These are phyloP conservation scores for Cossypha niveicapilla DNA, from an alignment of 2,797 vertebrate genomes.

Conservation along the genomic window DNA sequence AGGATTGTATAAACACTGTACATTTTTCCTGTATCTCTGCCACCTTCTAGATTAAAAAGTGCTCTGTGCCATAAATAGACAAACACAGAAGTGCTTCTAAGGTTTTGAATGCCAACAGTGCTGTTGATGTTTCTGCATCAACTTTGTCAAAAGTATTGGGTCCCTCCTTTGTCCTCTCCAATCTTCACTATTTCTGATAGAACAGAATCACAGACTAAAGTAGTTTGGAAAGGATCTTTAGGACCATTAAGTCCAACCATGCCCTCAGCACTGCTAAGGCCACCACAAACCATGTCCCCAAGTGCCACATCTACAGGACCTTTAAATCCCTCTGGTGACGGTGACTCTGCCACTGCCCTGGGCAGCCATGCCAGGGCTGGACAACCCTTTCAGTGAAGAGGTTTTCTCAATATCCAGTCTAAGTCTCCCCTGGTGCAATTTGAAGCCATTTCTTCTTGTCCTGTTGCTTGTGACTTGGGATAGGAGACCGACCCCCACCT, in stretches of 20 bases:
- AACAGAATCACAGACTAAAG: neutral
- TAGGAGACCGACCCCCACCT: rapidly evolving
- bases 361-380: neutral
- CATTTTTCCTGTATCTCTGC: neutral
- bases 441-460: neutral
- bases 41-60: neutral
- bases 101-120: neutral
- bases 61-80: neutral
- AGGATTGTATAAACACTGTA: neutral
- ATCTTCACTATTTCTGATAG: neutral
- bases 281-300: neutral
- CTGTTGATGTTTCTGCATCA: neutral
- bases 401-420: neutral
- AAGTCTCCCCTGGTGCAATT: neutral
- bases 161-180: neutral
- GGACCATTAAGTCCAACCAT: neutral
- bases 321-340: neutral
- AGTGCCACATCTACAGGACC: neutral
- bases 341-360: neutral
- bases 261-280: neutral
- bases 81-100: neutral
- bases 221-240: neutral
- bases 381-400: neutral
- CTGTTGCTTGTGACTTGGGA: neutral
- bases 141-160: neutral